These are phyloP conservation scores for Vombatus ursinus DNA, from an alignment of 2,113 vertebrate genomes.

Conservation along the genomic window DNA sequence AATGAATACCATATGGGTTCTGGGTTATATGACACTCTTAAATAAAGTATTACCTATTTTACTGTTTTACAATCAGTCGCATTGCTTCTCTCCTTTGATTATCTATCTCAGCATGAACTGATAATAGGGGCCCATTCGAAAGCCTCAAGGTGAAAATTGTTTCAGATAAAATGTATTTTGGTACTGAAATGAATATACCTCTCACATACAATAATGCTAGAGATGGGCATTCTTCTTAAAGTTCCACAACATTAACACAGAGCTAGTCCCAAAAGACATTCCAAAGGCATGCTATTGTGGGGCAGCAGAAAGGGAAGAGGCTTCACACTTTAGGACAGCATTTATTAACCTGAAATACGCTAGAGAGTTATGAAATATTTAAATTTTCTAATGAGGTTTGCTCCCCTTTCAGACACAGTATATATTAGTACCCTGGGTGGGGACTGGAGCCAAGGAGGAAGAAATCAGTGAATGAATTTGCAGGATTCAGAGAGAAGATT, in stretches of 20 bases:
- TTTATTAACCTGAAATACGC: not conserved
- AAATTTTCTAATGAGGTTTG: not conserved
- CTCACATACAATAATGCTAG: not conserved
- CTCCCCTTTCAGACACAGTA: not conserved
- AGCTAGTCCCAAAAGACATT: not conserved
- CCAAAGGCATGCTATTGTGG: not conserved
- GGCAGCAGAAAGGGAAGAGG: not conserved
- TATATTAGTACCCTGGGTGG: not conserved
- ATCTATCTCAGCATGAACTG: constrained; percentile 7
- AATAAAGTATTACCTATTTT: not conserved
- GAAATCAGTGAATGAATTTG: not conserved
- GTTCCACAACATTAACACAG: not conserved
- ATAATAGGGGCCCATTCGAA: not conserved
- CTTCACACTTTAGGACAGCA: not conserved
- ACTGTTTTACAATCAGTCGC: not conserved
- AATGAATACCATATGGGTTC: not conserved
- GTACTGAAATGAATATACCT: not conserved
- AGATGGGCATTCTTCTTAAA: not conserved
- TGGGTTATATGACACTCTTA: not conserved
- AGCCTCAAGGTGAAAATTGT: not conserved
- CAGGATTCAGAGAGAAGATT: not conserved
- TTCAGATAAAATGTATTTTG: not conserved
- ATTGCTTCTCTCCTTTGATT: not conserved
- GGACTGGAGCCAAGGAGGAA: not conserved
- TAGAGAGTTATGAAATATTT: not conserved